phyloP scores from a whole-genome alignment of 2,888 invertebrate species.

The Brenthis daphne region DNA sequence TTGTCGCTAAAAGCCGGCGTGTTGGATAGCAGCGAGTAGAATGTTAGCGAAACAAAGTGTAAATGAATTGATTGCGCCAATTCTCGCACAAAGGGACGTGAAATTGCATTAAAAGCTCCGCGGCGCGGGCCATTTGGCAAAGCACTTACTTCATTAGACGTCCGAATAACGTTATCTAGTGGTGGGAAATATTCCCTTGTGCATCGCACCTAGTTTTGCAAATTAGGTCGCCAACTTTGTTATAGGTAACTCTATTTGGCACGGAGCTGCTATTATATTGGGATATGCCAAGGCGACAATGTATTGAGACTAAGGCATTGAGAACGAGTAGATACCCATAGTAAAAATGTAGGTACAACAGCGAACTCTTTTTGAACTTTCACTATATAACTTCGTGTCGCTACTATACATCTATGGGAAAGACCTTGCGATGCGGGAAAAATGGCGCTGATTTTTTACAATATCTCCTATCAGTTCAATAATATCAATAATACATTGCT shows the following conservation, averaged over 20 bases:
- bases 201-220: conserved; percentile 40
- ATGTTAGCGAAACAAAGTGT: conserved; percentile 82
- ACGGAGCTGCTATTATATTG: conserved; percentile 13
- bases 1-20: conserved; percentile 65
- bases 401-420: too few species aligned
- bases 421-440: too few species aligned
- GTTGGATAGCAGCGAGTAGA: conserved; percentile 44
- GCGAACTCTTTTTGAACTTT: too few species aligned
- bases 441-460: too few species aligned
- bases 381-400: too few species aligned
- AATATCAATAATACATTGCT: too few species aligned
- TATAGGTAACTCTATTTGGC: conserved; percentile 14
- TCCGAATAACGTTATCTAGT: conserved; percentile 79
- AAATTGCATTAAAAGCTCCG: conserved; percentile 82
- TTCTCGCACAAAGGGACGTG: conserved; percentile 78
- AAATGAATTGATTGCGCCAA: conserved; percentile 83
- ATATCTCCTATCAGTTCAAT: too few species aligned
- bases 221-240: conserved; percentile 33
- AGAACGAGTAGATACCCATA: not conserved
- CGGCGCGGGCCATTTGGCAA: conserved; percentile 76
- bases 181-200: conserved; percentile 50
- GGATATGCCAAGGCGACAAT: not conserved
- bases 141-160: conserved; percentile 80
- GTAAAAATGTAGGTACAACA: not conserved
- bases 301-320: not conserved